Base-by-base conservation (phyloP, 2,113 vertebrate genomes). In the Pomatorhinus ruficollis region DNA sequence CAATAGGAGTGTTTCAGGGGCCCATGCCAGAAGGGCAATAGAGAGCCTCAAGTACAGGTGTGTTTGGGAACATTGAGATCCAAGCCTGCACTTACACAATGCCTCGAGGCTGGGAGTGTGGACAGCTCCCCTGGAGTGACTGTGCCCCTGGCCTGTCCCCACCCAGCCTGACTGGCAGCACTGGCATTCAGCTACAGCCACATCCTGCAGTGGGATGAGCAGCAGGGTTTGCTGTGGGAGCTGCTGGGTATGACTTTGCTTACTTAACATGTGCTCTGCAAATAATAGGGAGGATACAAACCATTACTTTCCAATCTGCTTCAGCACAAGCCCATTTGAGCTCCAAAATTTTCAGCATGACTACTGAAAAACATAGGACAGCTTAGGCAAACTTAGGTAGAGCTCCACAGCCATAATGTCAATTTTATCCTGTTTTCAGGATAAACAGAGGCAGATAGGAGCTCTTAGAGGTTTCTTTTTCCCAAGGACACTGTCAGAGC, bases 241-340 rank as follows among this genome's bases (percentile, higher is more conserved):
- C 75, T 91, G 57, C 94, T 82, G 83, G 22, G 5, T 66, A 53
- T 60, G 44, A 70, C 94, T 94, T 91, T 80, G 47, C 45, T 85
- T 89, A 56, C 45, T 85, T 89, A 56, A 69, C 10, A 37, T 8
- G n/a, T 82, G 76, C 56, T 60, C 42, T 90, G 85, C 76, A 95
- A 92, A 95, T 90, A 93, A 91, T 7, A 90, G 39, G 76, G 83
- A 63, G 59, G 22, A 53, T 56, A 47, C 59, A 83, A 96, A 90
- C 56, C 72, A 25, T 53, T 74, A 44, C 72, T 94, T 89, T 91
- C 54, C 56, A 78, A 4, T 92, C 83, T 83, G 52, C 52, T 85
- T 95, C 69, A 93, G 25, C 69, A 81, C 61, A 87, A 92, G 72
- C 57, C 78, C 20, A 64, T 94, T 44, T 61, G 49, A 90, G 44